These are phyloP conservation scores for Apamea anceps DNA, from an alignment of 2,888 invertebrate species.

Conservation along the genomic window DNA sequence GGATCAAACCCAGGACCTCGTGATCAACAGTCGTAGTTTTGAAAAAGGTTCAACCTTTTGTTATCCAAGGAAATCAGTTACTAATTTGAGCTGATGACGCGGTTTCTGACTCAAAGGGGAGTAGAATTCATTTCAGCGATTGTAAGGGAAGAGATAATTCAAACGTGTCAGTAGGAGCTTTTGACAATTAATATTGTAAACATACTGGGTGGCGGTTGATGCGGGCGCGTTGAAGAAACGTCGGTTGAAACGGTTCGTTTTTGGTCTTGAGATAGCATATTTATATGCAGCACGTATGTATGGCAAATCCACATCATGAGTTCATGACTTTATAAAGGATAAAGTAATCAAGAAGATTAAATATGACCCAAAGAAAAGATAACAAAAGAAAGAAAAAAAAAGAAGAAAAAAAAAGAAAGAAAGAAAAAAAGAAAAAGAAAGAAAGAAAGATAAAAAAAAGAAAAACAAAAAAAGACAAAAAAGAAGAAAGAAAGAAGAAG, in stretches of 20 bases:
- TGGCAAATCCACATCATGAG: neutral
- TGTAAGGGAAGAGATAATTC: neutral
- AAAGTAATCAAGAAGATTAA: neutral
- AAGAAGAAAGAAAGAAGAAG: too few species aligned
- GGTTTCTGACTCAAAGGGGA: conserved; percentile 25
- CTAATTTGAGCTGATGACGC: conserved; percentile 21
- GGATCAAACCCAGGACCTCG: neutral
- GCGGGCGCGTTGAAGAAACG: neutral
- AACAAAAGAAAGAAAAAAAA: too few species aligned
- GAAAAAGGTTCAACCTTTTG: neutral
- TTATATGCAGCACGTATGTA: neutral
- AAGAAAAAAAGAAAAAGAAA: too few species aligned
- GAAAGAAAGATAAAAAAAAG: too few species aligned
- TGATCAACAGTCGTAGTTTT: neutral
- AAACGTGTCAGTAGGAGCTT: conserved; percentile 40
- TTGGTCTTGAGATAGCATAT: neutral
- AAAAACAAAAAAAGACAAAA: too few species aligned
- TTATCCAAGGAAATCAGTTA: neutral
- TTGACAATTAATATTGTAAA: conserved; percentile 52
- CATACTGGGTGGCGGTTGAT: conserved; percentile 17
- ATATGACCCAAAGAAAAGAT: too few species aligned
- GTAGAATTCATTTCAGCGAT: conserved; percentile 30
- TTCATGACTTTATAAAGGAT: neutral
- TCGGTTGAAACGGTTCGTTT: neutral
- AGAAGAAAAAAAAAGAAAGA: too few species aligned